Base-by-base conservation (phyloP, 2,888 invertebrate genomes). In the Nasonovia ribisnigri region DNA sequence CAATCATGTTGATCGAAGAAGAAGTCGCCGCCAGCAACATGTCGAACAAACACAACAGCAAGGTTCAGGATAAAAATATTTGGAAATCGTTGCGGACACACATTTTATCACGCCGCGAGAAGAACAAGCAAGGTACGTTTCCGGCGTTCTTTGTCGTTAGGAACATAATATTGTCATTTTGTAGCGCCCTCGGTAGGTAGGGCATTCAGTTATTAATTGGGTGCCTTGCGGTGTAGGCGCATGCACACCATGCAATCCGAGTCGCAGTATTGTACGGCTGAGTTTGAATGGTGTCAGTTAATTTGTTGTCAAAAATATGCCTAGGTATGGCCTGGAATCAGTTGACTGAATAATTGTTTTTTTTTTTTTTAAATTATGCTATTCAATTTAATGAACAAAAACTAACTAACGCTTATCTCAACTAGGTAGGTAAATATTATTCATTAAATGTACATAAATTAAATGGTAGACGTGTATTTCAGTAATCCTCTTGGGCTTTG, bases 81-180 rank as follows among this genome's bases (percentile, higher is more conserved):
- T 93, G 93, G 93, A 93, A 90, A 48, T 90, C 93, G 1, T 90
- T 93, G 29, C n/a, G 93, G 11, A 67, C 93, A 4, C 93, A 93
- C n/a, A 93, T 93, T 48, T 24, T 93, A 6, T 90, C 86, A 13
- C 93, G 90, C 2, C 89, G 93, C 11, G 86, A 93, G 42, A 93
- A 87, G 67, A 93, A 90, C 60, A 93, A 93, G 90, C 84, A 87
- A 90, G 93, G 93, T 93, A 54, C 13, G n/a, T 92, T 87, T 54
- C 84, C 8, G 29, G n/a, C 11, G 1, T 13, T 16, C 6, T 36
- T 20, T 3, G 20, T 77, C 20, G 3, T 5, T 20, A 54, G 54
- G 16, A 13, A 51, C 3, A 51, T 51, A 11, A 51, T 16, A 8
- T 24, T 29, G 29, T 11, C 29, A 4, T 67, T 36, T 6, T 67